Evolutionary conservation across 2,888 invertebrate species (phyloP).

Genomic region (Caradrina clavipalpis): DNA sequence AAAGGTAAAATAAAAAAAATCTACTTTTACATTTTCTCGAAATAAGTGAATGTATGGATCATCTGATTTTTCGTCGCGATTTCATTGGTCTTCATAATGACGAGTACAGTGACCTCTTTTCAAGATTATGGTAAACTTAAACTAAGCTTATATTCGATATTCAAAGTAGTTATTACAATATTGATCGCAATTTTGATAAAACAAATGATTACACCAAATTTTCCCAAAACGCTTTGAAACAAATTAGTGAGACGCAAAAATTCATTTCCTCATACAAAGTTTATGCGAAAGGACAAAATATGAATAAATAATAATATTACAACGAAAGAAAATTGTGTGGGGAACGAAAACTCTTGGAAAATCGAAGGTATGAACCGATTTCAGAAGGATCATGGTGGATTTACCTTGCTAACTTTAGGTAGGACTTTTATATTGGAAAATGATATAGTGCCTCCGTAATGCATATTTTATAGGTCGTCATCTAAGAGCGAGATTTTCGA

Average conservation of each 20-base stretch:
- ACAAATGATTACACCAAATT: not conserved
- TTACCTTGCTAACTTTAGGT: conserved; percentile 59
- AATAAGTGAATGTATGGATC: not conserved
- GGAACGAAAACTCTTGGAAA: conserved; percentile 54
- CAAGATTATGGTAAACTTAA: no score
- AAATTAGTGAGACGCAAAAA: conserved; percentile 32
- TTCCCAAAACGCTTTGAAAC: conserved; percentile 30
- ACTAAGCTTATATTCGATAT: not conserved
- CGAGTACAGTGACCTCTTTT: not conserved
- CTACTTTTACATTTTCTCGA: no score
- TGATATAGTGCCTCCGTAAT: conserved; percentile 47
- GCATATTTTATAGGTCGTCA: conserved; percentile 41
- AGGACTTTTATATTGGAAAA: conserved; percentile 59
- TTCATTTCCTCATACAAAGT: conserved; percentile 36
- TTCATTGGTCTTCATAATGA: not conserved
- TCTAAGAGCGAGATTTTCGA: conserved; percentile 13
- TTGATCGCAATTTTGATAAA: conserved; percentile 2
- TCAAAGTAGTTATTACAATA: not conserved
- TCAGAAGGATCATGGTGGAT: conserved; percentile 68
- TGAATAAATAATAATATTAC: conserved; percentile 47
- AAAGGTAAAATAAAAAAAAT: no score
- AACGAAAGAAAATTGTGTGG: conserved; percentile 21
- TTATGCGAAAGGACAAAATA: conserved; percentile 41
- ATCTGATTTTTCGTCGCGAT: not conserved
- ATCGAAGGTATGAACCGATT: conserved; percentile 70